A percentile compares a stretch with the other conserved stretches of the same genome.
Conservation (phyloP, 1,140 invertebrate genomes). For the Oncopodura yosiiana region DNA sequence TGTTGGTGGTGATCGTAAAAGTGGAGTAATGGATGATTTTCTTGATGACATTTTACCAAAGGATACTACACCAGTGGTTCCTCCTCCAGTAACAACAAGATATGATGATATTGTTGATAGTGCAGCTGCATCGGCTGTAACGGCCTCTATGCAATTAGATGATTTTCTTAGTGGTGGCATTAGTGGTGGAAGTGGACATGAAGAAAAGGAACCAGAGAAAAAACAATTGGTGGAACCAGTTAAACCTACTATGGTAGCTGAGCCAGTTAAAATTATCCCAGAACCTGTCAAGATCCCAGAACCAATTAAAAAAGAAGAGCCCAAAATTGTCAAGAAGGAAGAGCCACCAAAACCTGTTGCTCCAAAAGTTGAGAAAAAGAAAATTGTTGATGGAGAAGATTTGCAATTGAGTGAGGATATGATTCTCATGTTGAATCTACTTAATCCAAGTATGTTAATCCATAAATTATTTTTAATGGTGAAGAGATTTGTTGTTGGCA, state of each 20-base stretch:
- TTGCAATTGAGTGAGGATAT: constrained; percentile 26
- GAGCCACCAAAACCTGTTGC: background rate
- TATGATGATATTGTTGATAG: background rate
- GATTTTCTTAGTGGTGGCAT: no score
- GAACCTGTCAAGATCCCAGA: no score
- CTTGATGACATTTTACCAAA: constrained; percentile 13
- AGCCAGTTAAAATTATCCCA: no score
- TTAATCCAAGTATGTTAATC: constrained; percentile 32
- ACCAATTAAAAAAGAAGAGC: background rate
- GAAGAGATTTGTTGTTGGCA: no score
- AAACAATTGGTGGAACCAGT: no score
- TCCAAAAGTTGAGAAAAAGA: no score
- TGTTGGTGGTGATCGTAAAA: constrained; percentile 1
- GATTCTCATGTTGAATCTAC: constrained; percentile 26
- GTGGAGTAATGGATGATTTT: constrained; percentile 8
- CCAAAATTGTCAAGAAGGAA: background rate
- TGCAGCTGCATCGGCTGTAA: background rate
- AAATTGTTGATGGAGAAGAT: background rate
- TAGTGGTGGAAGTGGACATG: no score
- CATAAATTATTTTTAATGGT: no score
- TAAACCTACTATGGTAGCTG: no score
- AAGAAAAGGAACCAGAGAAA: no score
- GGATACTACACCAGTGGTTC: background rate
- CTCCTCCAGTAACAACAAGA: background rate
- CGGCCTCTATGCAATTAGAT: background rate